Base-by-base conservation (phyloP, 2,888 invertebrate species). In the Stegophylla sp. region DNA sequence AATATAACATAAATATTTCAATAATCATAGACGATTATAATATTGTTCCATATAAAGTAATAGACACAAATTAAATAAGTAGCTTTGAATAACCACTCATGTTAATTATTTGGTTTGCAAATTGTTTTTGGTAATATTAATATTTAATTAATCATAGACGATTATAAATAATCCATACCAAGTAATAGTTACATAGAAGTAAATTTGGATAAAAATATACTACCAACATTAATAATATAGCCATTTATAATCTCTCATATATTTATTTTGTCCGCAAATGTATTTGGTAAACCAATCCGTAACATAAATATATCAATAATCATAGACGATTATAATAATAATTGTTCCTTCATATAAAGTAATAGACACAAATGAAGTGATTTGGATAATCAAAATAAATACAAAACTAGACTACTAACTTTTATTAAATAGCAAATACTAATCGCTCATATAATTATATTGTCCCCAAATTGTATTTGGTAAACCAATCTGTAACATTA, bases 401-500 rank as follows among this genome's bases (percentile, higher is more conserved):
- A 34, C 7, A 5, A 34, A 9, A 45, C 45, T 45, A 15, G 15
- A 45, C 4, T 43, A 43, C 10, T 43, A 43, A 43, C 43, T 43
- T 43, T 43, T 45, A 45, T 34, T 34, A 34, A 34, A 34, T 7
- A 34, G 7, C 34, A 34, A 34, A 5, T 34, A 34, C 34, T 53
- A 20, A 53, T n/a, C 20, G 34, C 23, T 66, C 43, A 67, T 67
- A 77, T 77, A 77, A 26, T 15, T 13, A 28, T 45, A 0, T 20
- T 43, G 12, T 77, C 77, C 77, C 45, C 77, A 77, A 59, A 1
- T 13, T 26, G 4, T 17, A 0, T 63, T 75, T 64, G 75, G 74
- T 64, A 74, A 74, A 74, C 74, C 74, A 74, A 74, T 74, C 63
- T 63, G 63, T 74, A 74, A 74, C 63, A 13, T 53, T 59, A 72